Percentiles rank a stretch among this genome's conserved stretches.
Conservation (phyloP, 2,797 vertebrate species). For the Phataginus tetradactyla region DNA sequence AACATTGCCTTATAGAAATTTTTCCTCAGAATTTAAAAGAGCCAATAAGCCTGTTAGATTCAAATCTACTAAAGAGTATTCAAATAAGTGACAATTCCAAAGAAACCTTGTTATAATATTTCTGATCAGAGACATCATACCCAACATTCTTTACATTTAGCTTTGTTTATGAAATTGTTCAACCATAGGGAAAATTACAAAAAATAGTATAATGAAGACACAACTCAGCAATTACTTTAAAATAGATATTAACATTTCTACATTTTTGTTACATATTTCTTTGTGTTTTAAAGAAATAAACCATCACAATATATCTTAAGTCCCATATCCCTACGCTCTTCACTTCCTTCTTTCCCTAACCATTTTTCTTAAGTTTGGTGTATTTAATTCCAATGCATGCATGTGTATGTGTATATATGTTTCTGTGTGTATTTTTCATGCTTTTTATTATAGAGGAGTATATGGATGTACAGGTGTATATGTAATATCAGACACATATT, state of each 20-base stretch:
- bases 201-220: not conserved
- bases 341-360: not conserved
- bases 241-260: not conserved
- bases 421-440: not conserved
- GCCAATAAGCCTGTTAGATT: not conserved
- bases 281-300: not conserved
- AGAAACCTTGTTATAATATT: not conserved
- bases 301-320: not conserved
- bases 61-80: not conserved
- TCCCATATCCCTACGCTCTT: not conserved
- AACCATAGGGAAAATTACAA: not conserved
- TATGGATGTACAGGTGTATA: not conserved
- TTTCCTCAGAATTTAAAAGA: not conserved
- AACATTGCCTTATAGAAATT: not conserved
- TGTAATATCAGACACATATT: not conserved
- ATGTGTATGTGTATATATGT: not conserved
- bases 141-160: not conserved
- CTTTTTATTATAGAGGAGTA: not conserved
- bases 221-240: not conserved
- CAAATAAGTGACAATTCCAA: not conserved
- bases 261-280: not conserved
- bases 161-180: not conserved
- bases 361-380: not conserved
- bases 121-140: not conserved
- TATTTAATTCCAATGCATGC: not conserved